phyloP scores from a whole-genome alignment of 1,140 invertebrate genomes.

The Drosophila ogumai region DNA sequence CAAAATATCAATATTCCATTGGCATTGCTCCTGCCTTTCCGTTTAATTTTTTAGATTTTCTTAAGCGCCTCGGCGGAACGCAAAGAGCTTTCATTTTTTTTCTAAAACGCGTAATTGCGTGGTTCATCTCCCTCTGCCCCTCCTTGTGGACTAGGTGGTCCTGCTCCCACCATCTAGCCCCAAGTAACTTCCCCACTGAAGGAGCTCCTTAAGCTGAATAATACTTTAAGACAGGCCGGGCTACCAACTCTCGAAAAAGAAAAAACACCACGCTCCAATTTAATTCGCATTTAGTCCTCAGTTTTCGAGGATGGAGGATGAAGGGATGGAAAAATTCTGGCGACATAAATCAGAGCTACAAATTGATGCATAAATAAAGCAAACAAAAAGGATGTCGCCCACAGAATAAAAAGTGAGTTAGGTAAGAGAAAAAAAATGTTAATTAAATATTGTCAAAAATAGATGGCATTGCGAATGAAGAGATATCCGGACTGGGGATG shows the following conservation, averaged over 20 bases:
- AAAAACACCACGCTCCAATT: constrained; percentile 63
- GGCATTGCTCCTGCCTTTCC: constrained; percentile 26
- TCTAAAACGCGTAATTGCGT: constrained; percentile 66
- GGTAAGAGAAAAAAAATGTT: constrained; percentile 56
- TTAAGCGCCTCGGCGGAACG: constrained; percentile 49
- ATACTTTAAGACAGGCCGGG: constrained; percentile 76
- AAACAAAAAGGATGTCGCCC: constrained; percentile 61
- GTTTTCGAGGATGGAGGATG: neutral
- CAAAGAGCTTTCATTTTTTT: constrained; percentile 39
- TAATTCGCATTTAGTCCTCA: constrained; percentile 74
- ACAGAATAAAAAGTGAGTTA: constrained; percentile 29
- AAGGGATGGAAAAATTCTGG: constrained; percentile 38
- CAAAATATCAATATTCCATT: constrained; percentile 38
- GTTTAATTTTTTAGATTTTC: constrained; percentile 66
- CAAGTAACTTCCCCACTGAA: constrained; percentile 8
- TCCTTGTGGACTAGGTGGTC: neutral
- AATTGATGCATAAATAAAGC: constrained; percentile 81
- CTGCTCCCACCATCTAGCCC: constrained; percentile 9
- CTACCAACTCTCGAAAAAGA: constrained; percentile 30
- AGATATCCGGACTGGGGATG: constrained; percentile 20
- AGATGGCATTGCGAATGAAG: constrained; percentile 50
- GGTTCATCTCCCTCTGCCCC: constrained; percentile 42
- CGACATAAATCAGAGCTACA: constrained; percentile 79
- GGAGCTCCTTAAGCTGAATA: constrained; percentile 59
- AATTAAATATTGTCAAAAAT: constrained; percentile 80